phyloP scores from a whole-genome alignment of 53 echinoderm and acorn worm species.

The Temnopleurus reevesii region DNA sequence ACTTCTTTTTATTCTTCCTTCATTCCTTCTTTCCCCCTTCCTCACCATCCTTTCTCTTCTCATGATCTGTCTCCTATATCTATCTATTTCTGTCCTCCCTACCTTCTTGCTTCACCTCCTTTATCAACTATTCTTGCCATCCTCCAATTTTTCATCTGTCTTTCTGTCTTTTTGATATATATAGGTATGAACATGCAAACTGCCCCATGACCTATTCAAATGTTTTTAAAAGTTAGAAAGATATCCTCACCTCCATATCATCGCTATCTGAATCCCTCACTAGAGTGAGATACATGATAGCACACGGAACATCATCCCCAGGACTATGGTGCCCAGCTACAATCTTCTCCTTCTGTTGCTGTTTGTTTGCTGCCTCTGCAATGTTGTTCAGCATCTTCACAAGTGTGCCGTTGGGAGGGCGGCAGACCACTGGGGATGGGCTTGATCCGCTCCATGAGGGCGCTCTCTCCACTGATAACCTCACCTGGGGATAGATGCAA shows the following conservation, averaged over 20 bases:
- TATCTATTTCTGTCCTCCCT: too few relatives aligned
- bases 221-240: not conserved
- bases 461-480: slow-evolving; percentile 27
- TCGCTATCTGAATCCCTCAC: slow-evolving; percentile 76
- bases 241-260: slow-evolving; percentile 68
- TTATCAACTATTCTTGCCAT: too few relatives aligned
- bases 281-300: slow-evolving; percentile 86
- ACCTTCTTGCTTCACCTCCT: too few relatives aligned
- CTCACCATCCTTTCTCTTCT: not conserved
- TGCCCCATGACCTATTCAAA: too few relatives aligned
- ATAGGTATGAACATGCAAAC: too few relatives aligned
- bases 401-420: slow-evolving; percentile 73
- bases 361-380: slow-evolving; percentile 16
- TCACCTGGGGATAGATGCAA: slow-evolving; percentile 20
- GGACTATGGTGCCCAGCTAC: not conserved
- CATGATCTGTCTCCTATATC: too few relatives aligned
- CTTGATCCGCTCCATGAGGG: not conserved
- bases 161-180: too few relatives aligned
- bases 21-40: not conserved
- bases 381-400: slow-evolving; percentile 74
- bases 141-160: too few relatives aligned
- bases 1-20: not conserved
- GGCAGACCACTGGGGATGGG: slow-evolving; percentile 51
- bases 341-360: slow-evolving; percentile 48
- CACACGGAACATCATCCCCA: slow-evolving; percentile 63